Base-by-base conservation (phyloP, 1,140 invertebrate genomes). In the Pachypsylla venusta region DNA sequence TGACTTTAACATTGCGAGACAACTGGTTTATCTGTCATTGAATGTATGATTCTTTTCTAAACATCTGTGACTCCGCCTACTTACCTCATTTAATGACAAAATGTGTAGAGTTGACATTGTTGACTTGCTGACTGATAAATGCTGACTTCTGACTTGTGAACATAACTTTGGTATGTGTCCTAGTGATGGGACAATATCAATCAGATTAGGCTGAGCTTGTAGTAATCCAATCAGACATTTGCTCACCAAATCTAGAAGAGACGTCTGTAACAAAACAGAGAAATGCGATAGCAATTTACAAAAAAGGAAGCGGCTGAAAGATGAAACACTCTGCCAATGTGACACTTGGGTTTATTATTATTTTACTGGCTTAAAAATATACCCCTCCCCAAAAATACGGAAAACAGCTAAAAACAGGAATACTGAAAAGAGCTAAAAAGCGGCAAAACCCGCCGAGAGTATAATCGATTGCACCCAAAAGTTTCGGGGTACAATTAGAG, bases 151-250 rank as follows among this genome's bases (percentile, higher is more conserved):
- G 75, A 96, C 84, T 67, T 89, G 80, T 64, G 81, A 76, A 66
- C 90, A 87, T 24, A 98, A 75, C 62, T 89, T 80, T 16, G 93
- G 93, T 70, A 99, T 84, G 71, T 98, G 91, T 12, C 95, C 96
- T 67, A 96, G 81, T 16, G 89, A 81, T 16, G 96, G 94, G 56
- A 98, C 82, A 64, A 88, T 81, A 70, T 98, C 93, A 20, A 88
- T 79, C 53, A 97, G 78, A 65, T 80, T 76, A n/a, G 89, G 86
- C 70, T 96, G 91, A 19, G 88, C 81, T 66, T 83, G 78, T 25
- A 98, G 74, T 25, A 98, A 73, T 65, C 82, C 82, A 12, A 89
- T 84, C 25, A 97, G 70, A 16, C 90, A 89, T 58, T 80, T 85
- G 2, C 89, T 91, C 39, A 90, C 81, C 39, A 87, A 75, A 67